Evolutionary conservation across 2,113 vertebrate species (phyloP).

Genomic region (western clawed frog (Xenopus tropicalis)): UCB_Xtro_10.0 CM004446.2:33839001-33839500

Average conservation of each 20-base stretch:
- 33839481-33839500: no score
- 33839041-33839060: no score
- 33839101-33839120: no score
- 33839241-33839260: slow-evolving; percentile 27
- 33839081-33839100: no score
- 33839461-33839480: not conserved
- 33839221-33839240: slow-evolving; percentile 27
- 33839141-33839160: no score
- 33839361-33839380: slow-evolving; percentile 17
- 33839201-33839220: not conserved
- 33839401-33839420: no score
- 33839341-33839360: slow-evolving; percentile 15
- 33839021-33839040: no score
- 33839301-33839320: not conserved
- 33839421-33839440: not conserved
- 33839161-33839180: no score
- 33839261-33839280: no score
- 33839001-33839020: no score
- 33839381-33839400: not conserved
- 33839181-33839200: not conserved
- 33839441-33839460: not conserved
- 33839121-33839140: no score
- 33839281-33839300: not conserved
- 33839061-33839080: no score
- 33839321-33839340: not conserved